Conservation (phyloP, 2,797 vertebrate genomes). For the Hybognathus amarus region DNA sequence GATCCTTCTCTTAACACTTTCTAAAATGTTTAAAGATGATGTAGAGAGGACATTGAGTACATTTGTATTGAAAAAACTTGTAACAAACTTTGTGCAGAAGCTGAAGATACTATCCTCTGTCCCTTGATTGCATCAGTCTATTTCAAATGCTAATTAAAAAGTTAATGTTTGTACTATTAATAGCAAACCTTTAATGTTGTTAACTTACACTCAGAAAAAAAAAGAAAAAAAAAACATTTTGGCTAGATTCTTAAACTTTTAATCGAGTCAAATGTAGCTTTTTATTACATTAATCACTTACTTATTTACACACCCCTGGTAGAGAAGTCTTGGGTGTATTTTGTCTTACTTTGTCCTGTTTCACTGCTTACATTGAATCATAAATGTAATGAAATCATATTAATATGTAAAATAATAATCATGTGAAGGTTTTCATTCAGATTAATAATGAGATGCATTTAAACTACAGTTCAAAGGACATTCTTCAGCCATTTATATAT, state of each 20-base stretch:
- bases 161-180: background rate
- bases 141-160: background rate
- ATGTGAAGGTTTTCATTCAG: background rate
- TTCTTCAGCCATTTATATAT: background rate
- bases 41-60: background rate
- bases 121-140: background rate
- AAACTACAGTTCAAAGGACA: background rate
- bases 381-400: background rate
- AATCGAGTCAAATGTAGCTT: no score
- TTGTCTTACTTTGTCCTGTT: background rate
- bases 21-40: background rate
- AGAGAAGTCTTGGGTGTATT: background rate
- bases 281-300: no score
- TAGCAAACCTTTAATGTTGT: background rate
- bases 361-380: background rate
- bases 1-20: background rate
- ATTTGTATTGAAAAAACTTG: background rate
- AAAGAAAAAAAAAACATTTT: background rate
- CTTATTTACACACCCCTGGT: background rate
- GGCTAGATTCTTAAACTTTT: background rate
- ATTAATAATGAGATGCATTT: background rate
- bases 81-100: background rate
- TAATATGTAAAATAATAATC: background rate
- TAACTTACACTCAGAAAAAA: background rate
- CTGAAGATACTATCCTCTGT: background rate